These are phyloP conservation scores for Triops longicaudatus DNA, from an alignment of 1,140 invertebrate genomes.

Conservation along the genomic window DNA sequence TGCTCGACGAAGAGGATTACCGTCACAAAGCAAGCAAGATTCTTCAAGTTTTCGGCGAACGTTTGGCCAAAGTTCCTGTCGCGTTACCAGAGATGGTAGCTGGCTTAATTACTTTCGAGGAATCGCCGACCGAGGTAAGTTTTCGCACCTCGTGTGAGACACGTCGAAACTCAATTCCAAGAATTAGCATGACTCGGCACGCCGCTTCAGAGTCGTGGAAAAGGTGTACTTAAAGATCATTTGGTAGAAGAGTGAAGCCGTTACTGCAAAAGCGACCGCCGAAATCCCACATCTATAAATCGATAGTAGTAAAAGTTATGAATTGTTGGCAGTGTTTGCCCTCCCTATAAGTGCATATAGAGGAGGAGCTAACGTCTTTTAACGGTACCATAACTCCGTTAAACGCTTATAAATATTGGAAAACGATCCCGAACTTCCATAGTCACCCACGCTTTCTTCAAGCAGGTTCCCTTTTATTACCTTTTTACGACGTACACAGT, in stretches of 20 bases:
- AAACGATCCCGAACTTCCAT: not conserved
- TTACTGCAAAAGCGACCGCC: no score
- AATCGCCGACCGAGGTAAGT: constrained; percentile 45
- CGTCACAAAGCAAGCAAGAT: constrained; percentile 51
- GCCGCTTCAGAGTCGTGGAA: not conserved
- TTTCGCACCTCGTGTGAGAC: not conserved
- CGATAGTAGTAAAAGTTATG: not conserved
- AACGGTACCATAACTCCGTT: not conserved
- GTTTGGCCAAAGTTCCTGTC: constrained; percentile 49
- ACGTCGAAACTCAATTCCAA: not conserved
- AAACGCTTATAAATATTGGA: constrained; percentile 3
- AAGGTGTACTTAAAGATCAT: not conserved
- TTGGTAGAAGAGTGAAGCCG: no score
- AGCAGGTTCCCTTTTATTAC: not conserved
- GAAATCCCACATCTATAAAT: not conserved
- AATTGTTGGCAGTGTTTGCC: not conserved
- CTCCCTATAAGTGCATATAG: not conserved
- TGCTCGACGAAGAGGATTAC: constrained; percentile 51
- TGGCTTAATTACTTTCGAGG: constrained; percentile 57
- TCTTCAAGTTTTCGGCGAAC: constrained; percentile 52
- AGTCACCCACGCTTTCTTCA: not conserved
- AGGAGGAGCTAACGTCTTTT: not conserved
- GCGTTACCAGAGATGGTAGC: constrained; percentile 71
- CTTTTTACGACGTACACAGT: not conserved
- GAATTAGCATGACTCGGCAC: not conserved